phyloP scores from a whole-genome alignment of 1,140 invertebrate species.

The Pentalonia nigronervosa region DNA sequence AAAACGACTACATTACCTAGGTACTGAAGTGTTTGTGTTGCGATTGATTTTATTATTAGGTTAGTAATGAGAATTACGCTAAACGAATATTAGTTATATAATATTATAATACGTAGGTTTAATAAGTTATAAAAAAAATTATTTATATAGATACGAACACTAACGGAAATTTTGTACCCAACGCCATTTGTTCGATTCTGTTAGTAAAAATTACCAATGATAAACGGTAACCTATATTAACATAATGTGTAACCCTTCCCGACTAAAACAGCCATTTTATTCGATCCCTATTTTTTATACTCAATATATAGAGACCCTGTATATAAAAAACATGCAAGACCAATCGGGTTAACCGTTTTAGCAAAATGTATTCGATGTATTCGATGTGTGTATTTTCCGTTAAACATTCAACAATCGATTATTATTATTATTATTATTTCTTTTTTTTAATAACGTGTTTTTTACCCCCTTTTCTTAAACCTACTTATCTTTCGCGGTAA shows the following conservation, averaged over 20 bases:
- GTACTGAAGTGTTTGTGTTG: background rate
- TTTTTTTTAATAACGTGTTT: slow-evolving; percentile 23
- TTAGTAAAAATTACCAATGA: slow-evolving; percentile 30
- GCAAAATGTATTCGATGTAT: slow-evolving; percentile 17
- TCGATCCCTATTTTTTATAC: slow-evolving; percentile 3
- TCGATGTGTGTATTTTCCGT: background rate
- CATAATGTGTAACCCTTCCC: slow-evolving; percentile 32
- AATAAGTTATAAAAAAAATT: background rate
- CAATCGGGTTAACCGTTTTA: slow-evolving; percentile 38
- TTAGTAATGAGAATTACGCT: background rate
- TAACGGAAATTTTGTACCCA: background rate
- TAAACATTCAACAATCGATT: slow-evolving; percentile 28
- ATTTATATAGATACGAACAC: background rate
- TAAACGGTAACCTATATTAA: slow-evolving; percentile 21
- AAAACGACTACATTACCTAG: background rate
- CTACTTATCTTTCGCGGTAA: slow-evolving; percentile 47
- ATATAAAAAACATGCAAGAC: slow-evolving; percentile 33
- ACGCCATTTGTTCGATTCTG: slow-evolving; percentile 6
- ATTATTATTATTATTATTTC: too few species aligned
- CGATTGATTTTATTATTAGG: background rate
- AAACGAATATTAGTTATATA: background rate
- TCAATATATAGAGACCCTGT: background rate
- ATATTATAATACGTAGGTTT: background rate
- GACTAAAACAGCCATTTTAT: slow-evolving; percentile 32
- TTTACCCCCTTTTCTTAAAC: slow-evolving; percentile 35